These are phyloP conservation scores for Drosophila dives DNA, from an alignment of 2,888 invertebrate genomes.

Conservation along the genomic window DNA sequence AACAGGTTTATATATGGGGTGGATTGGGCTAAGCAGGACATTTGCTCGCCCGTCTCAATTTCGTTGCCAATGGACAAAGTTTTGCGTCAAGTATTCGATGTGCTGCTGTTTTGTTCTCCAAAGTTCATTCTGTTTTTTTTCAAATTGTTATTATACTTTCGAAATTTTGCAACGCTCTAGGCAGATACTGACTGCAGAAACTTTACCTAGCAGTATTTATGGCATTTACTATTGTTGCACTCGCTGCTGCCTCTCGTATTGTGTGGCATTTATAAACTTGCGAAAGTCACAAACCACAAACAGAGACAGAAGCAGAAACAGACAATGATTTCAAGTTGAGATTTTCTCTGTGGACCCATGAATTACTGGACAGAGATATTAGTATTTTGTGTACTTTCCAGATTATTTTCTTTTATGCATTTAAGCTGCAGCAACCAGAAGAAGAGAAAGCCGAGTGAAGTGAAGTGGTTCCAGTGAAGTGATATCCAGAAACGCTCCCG, in stretches of 20 bases:
- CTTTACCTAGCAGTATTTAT: slow-evolving; percentile 65
- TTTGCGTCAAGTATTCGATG: slow-evolving; percentile 63
- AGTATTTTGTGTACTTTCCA: slow-evolving; percentile 37
- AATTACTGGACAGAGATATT: slow-evolving; percentile 30
- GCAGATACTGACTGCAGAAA: slow-evolving; percentile 65
- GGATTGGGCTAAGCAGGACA: slow-evolving; percentile 52
- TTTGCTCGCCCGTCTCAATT: slow-evolving; percentile 61
- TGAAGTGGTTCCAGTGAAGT: slow-evolving; percentile 11
- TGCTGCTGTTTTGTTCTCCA: slow-evolving; percentile 19
- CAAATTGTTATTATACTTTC: slow-evolving; percentile 76
- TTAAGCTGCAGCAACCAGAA: slow-evolving; percentile 1
- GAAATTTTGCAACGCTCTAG: slow-evolving; percentile 64
- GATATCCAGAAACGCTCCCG: slow-evolving; percentile 88
- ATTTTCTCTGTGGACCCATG: slow-evolving; percentile 3
- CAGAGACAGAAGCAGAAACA: slow-evolving; percentile 2
- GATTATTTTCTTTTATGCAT: slow-evolving; percentile 48
- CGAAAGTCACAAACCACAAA: slow-evolving; percentile 19
- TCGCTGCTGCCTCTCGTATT: slow-evolving; percentile 2
- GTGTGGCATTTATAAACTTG: slow-evolving; percentile 57
- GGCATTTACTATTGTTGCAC: slow-evolving; percentile 62
- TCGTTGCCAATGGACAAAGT: slow-evolving; percentile 65
- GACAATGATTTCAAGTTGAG: slow-evolving; percentile 7
- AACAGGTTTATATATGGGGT: neutral
- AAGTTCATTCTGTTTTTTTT: slow-evolving; percentile 70
- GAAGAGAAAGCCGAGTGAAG: no score